These are phyloP conservation scores for Frankliniella fusca DNA, from an alignment of 2,888 invertebrate genomes.

Conservation along the genomic window DNA sequence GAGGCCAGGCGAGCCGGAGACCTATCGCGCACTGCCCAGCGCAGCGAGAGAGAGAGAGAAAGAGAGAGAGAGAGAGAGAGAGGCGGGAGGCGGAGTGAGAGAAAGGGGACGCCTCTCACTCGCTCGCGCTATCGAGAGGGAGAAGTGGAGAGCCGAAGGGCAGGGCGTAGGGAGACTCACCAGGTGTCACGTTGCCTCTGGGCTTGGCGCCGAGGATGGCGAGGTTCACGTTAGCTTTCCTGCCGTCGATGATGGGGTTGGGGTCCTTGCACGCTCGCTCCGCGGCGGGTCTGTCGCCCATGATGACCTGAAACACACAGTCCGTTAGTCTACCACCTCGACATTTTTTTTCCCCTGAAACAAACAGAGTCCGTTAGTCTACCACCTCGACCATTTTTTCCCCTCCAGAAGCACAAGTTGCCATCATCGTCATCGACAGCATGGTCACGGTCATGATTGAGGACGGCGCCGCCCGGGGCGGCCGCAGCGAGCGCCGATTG, in stretches of 20 bases:
- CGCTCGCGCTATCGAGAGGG: slow-evolving; percentile 29
- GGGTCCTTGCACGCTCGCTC: slow-evolving; percentile 96
- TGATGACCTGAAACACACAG: slow-evolving; percentile 76
- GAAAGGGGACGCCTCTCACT: slow-evolving; percentile 30
- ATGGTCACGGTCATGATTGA: too few species aligned
- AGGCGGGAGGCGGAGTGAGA: not conserved
- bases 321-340: slow-evolving; percentile 6
- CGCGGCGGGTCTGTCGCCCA: slow-evolving; percentile 91
- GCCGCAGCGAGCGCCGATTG: too few species aligned
- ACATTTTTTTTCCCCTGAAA: slow-evolving; percentile 57
- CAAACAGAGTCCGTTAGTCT: slow-evolving; percentile 35
- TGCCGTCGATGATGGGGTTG: slow-evolving; percentile 96
- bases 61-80: not conserved
- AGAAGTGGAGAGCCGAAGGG: too few species aligned
- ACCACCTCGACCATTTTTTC: slow-evolving; percentile 12
- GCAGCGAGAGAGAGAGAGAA: too few species aligned
- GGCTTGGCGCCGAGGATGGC: slow-evolving; percentile 97
- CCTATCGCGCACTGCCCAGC: too few species aligned
- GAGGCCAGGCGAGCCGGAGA: too few species aligned
- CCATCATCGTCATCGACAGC: too few species aligned
- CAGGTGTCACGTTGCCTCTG: slow-evolving; percentile 77
- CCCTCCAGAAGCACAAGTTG: not conserved
- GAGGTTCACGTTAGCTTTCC: slow-evolving; percentile 97
- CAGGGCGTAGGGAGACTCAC: slow-evolving; percentile 50
- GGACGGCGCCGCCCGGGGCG: too few species aligned